Evolutionary conservation across 2,113 vertebrate species (phyloP), one percentile per base, ranked within the genome.

Genomic region (Monopterus albus): DNA sequence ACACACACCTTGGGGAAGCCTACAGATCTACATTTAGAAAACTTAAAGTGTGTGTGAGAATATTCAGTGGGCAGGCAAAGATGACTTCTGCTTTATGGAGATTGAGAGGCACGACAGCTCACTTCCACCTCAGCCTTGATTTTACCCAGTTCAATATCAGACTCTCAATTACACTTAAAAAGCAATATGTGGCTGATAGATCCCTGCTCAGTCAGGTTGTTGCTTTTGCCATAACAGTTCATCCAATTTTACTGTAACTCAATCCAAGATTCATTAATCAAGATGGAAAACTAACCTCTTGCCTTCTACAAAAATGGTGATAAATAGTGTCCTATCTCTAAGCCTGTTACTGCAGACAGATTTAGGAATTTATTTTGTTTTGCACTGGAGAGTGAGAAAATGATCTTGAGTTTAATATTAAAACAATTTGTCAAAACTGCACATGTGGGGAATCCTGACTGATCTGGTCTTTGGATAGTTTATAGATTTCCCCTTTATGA

Each of bases 361-460:
- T 84, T 25, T 35, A 39, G 28, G 29, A 12, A 62, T 64, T 28
- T 65, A 57, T 84, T 47, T 69, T 72, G 52, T 70, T 76, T 66
- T 51, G 43, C 69, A 39, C 51, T 40, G 43, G 67, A 40, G 59
- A 60, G 60, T 9, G 35, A 33, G 55, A 3, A 45, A 70, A 40
- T 9, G 36, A 4, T 58, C 47, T 58, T 46, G 57, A 39, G 72
- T 14, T 64, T 70, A 13, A 72, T 88, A 89, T 91, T 87, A 85
- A 90, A 85, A 76, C 78, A 29, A 80, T 90, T 76, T 26, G 67
- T 89, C 89, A 86, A 64, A 75, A 38, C 21, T 25, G 46, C 15
- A 10, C 38, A 38, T 26, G 6, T 1, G 0, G 13, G 10, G 58
- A 47, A 57, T 50, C 42, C 9, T 29, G 25, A 72, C 29, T 40